Conservation (phyloP, 2,888 invertebrate genomes). For the Chaetoderma sp. region DNA sequence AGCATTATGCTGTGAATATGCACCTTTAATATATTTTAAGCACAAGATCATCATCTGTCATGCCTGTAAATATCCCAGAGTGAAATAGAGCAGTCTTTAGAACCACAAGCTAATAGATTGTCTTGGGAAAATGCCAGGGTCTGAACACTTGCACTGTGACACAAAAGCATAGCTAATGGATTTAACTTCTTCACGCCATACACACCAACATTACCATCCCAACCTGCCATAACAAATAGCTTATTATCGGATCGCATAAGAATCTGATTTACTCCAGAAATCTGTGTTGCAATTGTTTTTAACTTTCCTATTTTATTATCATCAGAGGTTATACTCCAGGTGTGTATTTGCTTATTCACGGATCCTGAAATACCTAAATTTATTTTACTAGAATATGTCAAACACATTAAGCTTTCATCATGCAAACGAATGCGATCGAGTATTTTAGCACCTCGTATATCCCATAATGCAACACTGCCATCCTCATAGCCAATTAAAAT, state of each 20-base stretch:
- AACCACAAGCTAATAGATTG: conserved; percentile 54
- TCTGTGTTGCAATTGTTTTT: conserved; percentile 20
- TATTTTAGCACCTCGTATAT: conserved; percentile 35
- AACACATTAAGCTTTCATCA: conserved; percentile 50
- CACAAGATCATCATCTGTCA: background rate
- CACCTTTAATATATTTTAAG: background rate
- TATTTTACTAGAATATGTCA: conserved; percentile 36
- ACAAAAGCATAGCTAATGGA: conserved; percentile 58
- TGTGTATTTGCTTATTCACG: conserved; percentile 37
- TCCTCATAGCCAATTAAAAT: conserved; percentile 55
- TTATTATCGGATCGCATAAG: conserved; percentile 51
- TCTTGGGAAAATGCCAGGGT: conserved; percentile 52
- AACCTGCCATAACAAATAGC: conserved; percentile 58
- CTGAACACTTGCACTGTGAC: conserved; percentile 55
- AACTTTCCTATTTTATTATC: conserved; percentile 24
- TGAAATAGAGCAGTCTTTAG: conserved; percentile 57
- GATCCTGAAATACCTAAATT: conserved; percentile 50
- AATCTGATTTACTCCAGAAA: conserved; percentile 52
- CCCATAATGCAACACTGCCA: conserved; percentile 54
- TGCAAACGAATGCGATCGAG: conserved; percentile 35
- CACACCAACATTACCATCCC: conserved; percentile 56
- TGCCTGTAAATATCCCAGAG: conserved; percentile 60
- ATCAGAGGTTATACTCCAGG: conserved; percentile 35
- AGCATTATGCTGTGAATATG: too few relatives aligned
- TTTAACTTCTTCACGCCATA: conserved; percentile 54